Percentiles rank a stretch among this genome's conserved stretches.
Evolutionary conservation across 1,140 invertebrate genomes (phyloP).

Genomic region (Brachionus sp.): DNA sequence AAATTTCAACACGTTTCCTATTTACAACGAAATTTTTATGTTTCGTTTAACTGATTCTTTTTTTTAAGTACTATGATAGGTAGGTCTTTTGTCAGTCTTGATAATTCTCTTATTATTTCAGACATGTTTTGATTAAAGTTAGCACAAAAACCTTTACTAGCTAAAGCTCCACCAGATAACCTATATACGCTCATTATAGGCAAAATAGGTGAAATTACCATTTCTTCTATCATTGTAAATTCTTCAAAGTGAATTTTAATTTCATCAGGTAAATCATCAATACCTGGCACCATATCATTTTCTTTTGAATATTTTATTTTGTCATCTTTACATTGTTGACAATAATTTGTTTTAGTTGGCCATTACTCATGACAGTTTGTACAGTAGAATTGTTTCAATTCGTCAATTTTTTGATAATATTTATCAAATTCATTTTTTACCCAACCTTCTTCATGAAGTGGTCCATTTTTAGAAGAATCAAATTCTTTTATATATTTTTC

Average conservation of each 20-base stretch:
- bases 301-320: background rate
- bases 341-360: background rate
- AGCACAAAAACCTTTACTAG: slow-evolving; percentile 6
- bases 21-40: slow-evolving; percentile 5
- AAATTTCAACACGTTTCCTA: background rate
- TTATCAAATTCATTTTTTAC: background rate
- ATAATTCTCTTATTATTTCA: background rate
- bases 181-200: slow-evolving; percentile 17
- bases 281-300: background rate
- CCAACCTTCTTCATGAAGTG: background rate
- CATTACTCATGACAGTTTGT: background rate
- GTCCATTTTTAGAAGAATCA: background rate
- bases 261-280: background rate
- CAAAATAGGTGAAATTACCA: background rate
- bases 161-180: background rate
- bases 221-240: slow-evolving; percentile 8
- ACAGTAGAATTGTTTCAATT: slow-evolving; percentile 13
- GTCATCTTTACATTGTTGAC: background rate
- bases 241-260: background rate
- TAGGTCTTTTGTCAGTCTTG: background rate
- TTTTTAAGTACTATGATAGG: background rate
- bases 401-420: background rate
- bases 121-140: background rate
- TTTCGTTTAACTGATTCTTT: background rate
- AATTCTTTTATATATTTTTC: slow-evolving; percentile 19